Conservation (phyloP, 1,140 invertebrate genomes). For the Ceratitis capitata region DNA sequence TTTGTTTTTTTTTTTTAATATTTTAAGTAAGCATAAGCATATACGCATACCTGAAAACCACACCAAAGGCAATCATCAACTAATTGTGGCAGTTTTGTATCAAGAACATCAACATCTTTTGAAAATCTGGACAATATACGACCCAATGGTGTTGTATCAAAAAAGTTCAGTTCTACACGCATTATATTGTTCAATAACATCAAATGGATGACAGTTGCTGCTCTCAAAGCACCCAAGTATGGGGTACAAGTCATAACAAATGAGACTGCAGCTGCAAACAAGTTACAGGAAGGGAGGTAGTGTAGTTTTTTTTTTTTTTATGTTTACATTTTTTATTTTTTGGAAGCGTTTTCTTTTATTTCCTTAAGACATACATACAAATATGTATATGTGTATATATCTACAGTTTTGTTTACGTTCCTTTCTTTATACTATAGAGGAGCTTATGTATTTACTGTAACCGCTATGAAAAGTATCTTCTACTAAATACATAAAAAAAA, state of each 20-base stretch:
- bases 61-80: constrained; percentile 80
- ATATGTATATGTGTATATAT: too few relatives aligned
- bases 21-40: neutral
- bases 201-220: constrained; percentile 79
- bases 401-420: too few relatives aligned
- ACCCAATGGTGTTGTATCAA: constrained; percentile 88
- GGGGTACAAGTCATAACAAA: constrained; percentile 77
- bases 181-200: constrained; percentile 80
- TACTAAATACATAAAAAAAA: neutral
- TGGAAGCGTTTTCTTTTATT: neutral
- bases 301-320: neutral
- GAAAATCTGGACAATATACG: constrained; percentile 88
- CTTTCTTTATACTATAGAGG: too few relatives aligned
- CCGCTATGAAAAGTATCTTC: neutral
- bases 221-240: constrained; percentile 76
- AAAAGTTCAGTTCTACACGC: constrained; percentile 81
- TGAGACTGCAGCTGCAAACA: constrained; percentile 72
- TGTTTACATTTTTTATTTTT: neutral
- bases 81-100: constrained; percentile 76
- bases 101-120: constrained; percentile 80
- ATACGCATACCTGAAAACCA: constrained; percentile 74
- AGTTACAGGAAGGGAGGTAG: constrained; percentile 2
- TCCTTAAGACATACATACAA: neutral
- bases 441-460: neutral
- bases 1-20: neutral